Conservation (phyloP, 2,888 invertebrate species). For the Parnassius apollo region DNA sequence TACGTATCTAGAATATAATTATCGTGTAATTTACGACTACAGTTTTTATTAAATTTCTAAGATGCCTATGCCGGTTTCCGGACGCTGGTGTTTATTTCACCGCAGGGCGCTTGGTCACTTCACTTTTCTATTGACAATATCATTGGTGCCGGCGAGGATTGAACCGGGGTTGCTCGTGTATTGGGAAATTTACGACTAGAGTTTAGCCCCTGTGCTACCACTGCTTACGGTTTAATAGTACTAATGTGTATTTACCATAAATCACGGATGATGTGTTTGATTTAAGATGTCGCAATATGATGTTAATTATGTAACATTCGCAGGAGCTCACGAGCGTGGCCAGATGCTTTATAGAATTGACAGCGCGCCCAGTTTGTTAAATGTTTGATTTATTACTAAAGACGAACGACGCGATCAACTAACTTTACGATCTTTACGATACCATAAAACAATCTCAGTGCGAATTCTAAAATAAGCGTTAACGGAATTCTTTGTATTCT, state of each 20-base stretch:
- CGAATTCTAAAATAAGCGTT: constrained; percentile 25
- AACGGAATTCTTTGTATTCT: constrained; percentile 9
- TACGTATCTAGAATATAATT: no score
- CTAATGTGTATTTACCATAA: not conserved
- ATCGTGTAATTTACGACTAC: no score
- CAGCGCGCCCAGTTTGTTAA: constrained; percentile 56
- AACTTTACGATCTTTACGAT: constrained; percentile 44
- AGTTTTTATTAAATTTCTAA: no score
- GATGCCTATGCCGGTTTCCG: no score
- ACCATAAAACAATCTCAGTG: constrained; percentile 36
- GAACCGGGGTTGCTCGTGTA: no score
- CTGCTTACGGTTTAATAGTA: constrained; percentile 4
- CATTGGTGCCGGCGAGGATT: no score
- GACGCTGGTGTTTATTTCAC: no score
- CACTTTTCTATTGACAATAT: no score
- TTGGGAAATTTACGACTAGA: no score
- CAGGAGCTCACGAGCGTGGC: constrained; percentile 39
- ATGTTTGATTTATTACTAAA: constrained; percentile 62
- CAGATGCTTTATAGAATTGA: constrained; percentile 62
- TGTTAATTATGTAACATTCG: constrained; percentile 30
- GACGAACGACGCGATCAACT: constrained; percentile 45
- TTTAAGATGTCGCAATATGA: constrained; percentile 25
- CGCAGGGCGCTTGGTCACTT: no score
- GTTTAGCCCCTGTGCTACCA: not conserved
- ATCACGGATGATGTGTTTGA: constrained; percentile 12